A percentile compares a stretch with the other conserved stretches of the same genome.
phyloP scores from a whole-genome alignment of 30 jellyfish, hydroid and myxozoan genomes.

The Clytia hemisphaerica region DNA sequence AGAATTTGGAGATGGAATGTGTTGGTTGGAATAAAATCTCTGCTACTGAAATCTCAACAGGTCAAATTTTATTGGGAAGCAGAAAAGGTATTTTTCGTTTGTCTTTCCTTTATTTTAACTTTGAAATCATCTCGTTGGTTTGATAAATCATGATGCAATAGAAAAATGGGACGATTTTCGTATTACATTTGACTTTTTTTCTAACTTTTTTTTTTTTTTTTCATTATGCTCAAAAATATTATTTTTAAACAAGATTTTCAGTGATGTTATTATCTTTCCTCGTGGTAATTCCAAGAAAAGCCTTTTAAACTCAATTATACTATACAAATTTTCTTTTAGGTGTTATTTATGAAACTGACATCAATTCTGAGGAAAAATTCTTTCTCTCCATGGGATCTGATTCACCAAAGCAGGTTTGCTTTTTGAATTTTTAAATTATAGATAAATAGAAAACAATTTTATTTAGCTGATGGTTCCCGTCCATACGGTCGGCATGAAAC shows the following conservation, averaged over 20 bases:
- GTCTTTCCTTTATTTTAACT: too few relatives aligned
- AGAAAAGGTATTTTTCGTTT: slow-evolving; percentile 46
- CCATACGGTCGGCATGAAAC: not conserved
- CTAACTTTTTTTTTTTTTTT: too few relatives aligned
- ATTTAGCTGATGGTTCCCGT: not conserved
- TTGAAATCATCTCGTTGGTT: not conserved
- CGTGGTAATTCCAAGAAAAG: too few relatives aligned
- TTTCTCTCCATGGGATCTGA: slow-evolving; percentile 89
- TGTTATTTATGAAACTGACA: slow-evolving; percentile 59
- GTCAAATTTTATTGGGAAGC: slow-evolving; percentile 84
- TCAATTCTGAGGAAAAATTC: slow-evolving; percentile 83
- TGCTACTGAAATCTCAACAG: slow-evolving; percentile 80
- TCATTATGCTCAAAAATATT: not conserved
- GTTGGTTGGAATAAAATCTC: slow-evolving; percentile 80
- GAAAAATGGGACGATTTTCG: too few relatives aligned
- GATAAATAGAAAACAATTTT: too few relatives aligned
- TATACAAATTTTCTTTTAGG: slow-evolving; percentile 47
- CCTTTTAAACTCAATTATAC: too few relatives aligned
- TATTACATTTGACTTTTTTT: too few relatives aligned
- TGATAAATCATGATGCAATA: too few relatives aligned
- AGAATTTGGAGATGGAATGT: slow-evolving; percentile 66
- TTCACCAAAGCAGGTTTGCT: too few relatives aligned
- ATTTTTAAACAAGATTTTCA: not conserved
- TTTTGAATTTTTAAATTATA: too few relatives aligned
- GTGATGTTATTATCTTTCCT: not conserved